These are phyloP conservation scores for Caradrina kadenii DNA, from an alignment of 2,888 invertebrate species.

Conservation along the genomic window DNA sequence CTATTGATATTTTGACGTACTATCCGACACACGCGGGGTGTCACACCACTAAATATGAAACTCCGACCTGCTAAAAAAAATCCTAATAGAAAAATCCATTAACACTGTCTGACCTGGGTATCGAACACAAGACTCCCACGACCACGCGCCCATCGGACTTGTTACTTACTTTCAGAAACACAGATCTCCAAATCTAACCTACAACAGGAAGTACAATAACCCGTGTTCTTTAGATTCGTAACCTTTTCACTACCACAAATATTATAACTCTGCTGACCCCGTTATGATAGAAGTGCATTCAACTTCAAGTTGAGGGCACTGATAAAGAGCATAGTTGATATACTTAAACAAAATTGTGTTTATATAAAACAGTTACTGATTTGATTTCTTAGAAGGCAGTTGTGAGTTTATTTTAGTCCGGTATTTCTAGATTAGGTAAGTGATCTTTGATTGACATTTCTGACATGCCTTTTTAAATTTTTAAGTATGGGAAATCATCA, in stretches of 20 bases:
- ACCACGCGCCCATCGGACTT: too few relatives aligned
- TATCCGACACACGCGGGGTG: too few relatives aligned
- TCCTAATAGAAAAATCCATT: too few relatives aligned
- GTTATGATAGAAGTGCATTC: conserved; percentile 58
- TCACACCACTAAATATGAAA: too few relatives aligned
- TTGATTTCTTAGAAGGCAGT: conserved; percentile 23
- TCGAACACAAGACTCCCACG: too few relatives aligned
- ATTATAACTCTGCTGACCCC: conserved; percentile 19
- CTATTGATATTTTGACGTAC: too few relatives aligned
- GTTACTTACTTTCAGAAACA: background rate
- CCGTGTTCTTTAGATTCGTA: background rate
- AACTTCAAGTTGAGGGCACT: conserved; percentile 37
- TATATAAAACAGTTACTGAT: conserved; percentile 28
- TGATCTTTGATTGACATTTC: conserved; percentile 21
- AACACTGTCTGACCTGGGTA: too few relatives aligned
- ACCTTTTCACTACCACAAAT: conserved; percentile 9
- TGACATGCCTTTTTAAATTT: too few relatives aligned
- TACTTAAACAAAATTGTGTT: conserved; percentile 25
- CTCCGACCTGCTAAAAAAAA: too few relatives aligned
- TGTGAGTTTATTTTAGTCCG: conserved; percentile 18
- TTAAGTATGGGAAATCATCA: too few relatives aligned
- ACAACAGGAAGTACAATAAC: conserved; percentile 29
- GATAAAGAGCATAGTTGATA: conserved; percentile 37
- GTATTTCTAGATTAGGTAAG: conserved; percentile 25
- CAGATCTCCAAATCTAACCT: conserved; percentile 2